Conservation (phyloP, 2,797 vertebrate genomes). For the Phoxinus dragarum region DNA sequence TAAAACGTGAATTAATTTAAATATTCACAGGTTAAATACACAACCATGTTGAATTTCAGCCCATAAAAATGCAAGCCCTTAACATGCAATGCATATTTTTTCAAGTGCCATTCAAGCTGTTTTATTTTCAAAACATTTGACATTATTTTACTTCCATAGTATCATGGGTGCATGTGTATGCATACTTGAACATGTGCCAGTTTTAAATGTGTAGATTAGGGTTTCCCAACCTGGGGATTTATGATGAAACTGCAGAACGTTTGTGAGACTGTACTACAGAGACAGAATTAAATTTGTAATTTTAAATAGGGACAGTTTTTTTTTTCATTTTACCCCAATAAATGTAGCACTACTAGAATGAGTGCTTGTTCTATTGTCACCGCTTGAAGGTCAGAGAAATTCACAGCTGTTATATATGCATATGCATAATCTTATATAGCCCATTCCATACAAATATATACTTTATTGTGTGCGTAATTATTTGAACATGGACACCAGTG, state of each 20-base stretch:
- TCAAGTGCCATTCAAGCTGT: too few relatives aligned
- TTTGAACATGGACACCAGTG: not conserved
- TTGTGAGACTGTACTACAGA: not conserved
- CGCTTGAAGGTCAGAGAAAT: not conserved
- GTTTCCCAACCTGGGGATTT: not conserved
- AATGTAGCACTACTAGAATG: not conserved
- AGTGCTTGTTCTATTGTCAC: not conserved
- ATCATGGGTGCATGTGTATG: not conserved
- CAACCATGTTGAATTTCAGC: too few relatives aligned
- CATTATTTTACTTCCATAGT: too few relatives aligned
- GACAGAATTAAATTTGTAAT: not conserved
- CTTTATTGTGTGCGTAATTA: not conserved
- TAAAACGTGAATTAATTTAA: too few relatives aligned
- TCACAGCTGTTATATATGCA: not conserved
- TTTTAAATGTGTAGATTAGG: not conserved
- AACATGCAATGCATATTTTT: too few relatives aligned
- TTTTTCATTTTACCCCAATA: not conserved
- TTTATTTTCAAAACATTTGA: too few relatives aligned
- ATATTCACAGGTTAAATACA: too few relatives aligned
- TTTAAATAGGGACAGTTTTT: too few relatives aligned
- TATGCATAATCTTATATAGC: not conserved
- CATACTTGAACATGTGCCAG: not conserved
- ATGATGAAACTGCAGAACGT: not conserved
- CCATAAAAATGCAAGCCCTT: too few relatives aligned
- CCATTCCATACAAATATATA: not conserved